phyloP scores from a whole-genome alignment of 2,888 invertebrate species.

The Raillietiella orientalis region DNA sequence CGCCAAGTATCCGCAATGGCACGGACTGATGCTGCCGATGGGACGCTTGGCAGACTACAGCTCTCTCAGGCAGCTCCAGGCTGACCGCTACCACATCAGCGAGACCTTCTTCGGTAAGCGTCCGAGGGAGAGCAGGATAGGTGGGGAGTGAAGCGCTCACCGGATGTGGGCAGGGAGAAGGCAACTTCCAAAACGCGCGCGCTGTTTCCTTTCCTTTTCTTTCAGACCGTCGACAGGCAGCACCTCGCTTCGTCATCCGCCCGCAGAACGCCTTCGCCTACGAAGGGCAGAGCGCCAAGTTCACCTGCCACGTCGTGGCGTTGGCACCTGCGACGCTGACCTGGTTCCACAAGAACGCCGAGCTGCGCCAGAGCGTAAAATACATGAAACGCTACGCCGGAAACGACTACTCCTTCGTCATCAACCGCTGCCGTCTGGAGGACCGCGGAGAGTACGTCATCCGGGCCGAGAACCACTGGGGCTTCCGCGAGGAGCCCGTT shows the following conservation, averaged over 20 bases:
- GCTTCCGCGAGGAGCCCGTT: slow-evolving; percentile 75
- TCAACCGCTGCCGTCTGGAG: slow-evolving; percentile 74
- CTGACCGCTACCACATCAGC: slow-evolving; percentile 85
- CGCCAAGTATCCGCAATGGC: slow-evolving; percentile 42
- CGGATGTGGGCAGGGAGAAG: too few relatives aligned
- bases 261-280: slow-evolving; percentile 83
- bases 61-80: slow-evolving; percentile 67
- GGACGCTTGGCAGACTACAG: slow-evolving; percentile 93
- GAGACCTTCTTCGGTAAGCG: slow-evolving; percentile 65
- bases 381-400: slow-evolving; percentile 93
- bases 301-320: slow-evolving; percentile 87
- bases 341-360: slow-evolving; percentile 77
- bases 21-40: slow-evolving; percentile 62
- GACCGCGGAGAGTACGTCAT: slow-evolving; percentile 94
- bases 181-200: too few relatives aligned
- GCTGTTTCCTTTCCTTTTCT: slow-evolving; percentile 6
- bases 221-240: slow-evolving; percentile 78
- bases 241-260: slow-evolving; percentile 86
- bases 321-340: slow-evolving; percentile 74
- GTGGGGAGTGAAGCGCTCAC: too few relatives aligned
- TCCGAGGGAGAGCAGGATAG: too few relatives aligned
- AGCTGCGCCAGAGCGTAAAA: slow-evolving; percentile 84
- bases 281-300: slow-evolving; percentile 88
- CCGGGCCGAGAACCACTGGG: slow-evolving; percentile 82
- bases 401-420: slow-evolving; percentile 87